Evolutionary conservation across 2,797 vertebrate genomes (phyloP), one percentile per base, ranked within the genome.

Genomic region (Leptoclinus maculatus): DNA sequence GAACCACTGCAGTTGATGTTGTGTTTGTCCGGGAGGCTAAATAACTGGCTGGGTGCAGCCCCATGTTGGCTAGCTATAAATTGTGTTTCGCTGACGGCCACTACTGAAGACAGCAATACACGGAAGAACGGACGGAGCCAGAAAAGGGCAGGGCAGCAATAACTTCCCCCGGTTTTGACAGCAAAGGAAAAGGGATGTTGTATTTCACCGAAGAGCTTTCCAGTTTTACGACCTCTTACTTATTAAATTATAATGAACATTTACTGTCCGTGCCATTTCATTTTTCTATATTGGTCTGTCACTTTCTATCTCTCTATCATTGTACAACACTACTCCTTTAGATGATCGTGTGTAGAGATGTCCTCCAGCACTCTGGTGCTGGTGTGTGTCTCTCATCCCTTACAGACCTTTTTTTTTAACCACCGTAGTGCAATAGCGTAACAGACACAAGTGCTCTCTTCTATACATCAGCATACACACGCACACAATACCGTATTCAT

Each of bases 31-130:
- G 69, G 10, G 32, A 87, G 84, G 69, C 82, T 72, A 51, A 84
- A 79, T 72, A 72, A 77, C 75, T 45, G 69, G 60, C 27, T 27
- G 74, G 83, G 59, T 71, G 56, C 78, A 72, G 83, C 54, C 54
- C 68, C 66, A 39, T 82, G 79, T 76, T 82, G 76, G n/a, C 67
- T 39, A 49, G 49, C 81, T 62, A 80, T 90, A 90, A 90, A 92
- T 85, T 88, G 78, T 67, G 79, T 67, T 85, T 27, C 7, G 70
- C 79, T 84, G 85, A 82, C 41, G 17, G 84, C 79, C 74, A 29
- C 19, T 54, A 29, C 19, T 54, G 79, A 78, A 62, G 78, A 83
- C 78, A 74, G 73, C 53, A 56, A 80, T 43, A 81, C 68, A 84
- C 38, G 75, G 81, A 82, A 62, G 83, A 87, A 74, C 41, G 84